Conservation (phyloP, 1,140 invertebrate species). For the Steinernema khuongi region DNA sequence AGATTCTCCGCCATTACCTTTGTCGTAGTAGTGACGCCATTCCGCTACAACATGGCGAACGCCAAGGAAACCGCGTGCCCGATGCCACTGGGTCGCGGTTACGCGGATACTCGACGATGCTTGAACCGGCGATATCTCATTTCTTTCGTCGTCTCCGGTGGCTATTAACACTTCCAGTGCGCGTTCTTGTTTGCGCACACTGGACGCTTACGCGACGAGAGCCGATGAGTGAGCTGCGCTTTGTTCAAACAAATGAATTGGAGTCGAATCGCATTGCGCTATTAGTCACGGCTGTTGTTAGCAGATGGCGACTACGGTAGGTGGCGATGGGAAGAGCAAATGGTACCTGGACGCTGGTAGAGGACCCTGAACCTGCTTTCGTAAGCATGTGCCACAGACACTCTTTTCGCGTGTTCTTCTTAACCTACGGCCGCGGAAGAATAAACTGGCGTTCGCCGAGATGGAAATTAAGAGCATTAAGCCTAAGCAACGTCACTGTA, state of each 20-base stretch:
- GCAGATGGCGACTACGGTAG: background rate
- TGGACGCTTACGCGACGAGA: background rate
- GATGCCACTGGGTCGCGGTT: background rate
- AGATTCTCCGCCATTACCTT: no score
- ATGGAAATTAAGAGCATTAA: no score
- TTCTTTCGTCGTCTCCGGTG: background rate
- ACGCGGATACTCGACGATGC: slow-evolving; percentile 5
- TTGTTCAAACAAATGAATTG: slow-evolving; percentile 15
- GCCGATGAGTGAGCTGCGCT: background rate
- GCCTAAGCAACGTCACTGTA: no score
- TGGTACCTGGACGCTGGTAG: no score
- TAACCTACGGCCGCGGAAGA: no score
- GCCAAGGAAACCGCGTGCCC: background rate
- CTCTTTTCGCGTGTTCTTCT: no score
- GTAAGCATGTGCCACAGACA: no score
- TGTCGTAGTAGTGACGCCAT: no score
- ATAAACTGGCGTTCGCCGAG: no score
- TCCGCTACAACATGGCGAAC: background rate
- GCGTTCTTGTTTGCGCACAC: slow-evolving; percentile 9
- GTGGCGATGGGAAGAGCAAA: background rate
- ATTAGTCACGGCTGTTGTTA: background rate
- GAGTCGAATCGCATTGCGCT: background rate
- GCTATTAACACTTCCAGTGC: background rate
- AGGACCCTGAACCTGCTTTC: no score
- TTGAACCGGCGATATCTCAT: slow-evolving; percentile 4